Evolutionary conservation across 2,797 vertebrate genomes (phyloP), one percentile per base, ranked within the genome.

Genomic region (Zalophus californianus): DNA sequence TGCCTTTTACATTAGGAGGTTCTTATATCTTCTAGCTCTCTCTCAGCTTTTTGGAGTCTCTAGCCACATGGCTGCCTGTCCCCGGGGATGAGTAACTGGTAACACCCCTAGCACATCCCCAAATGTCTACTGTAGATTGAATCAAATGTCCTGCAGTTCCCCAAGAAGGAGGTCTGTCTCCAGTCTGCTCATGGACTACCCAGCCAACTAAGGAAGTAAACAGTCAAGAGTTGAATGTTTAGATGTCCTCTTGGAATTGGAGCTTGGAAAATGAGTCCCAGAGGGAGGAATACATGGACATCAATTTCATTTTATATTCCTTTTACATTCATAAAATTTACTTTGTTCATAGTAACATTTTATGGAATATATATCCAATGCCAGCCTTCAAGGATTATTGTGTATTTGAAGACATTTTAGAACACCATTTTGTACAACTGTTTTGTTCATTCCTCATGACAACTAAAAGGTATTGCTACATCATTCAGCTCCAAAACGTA

Each of bases 391-490:
- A 75, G 23, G n/a, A 44, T 44, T 79, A 64, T 32, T 87, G 35
- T 48, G n/a, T 23, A 60, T 73, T 38, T 73, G 7, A 86, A 96
- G 82, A 96, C 54, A 14, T 68, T 88, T 93, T 29, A 70, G 79
- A 96, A 66, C 0, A 38, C 29, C 68, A 54, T 86, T 83, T 79
- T 96, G 18, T 35, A 89, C 23, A 78, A 44, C 79, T 64, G 41
- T 44, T 44, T 44, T 44, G 44, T 9, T 44, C 44, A 44, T 44
- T 44, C 44, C 44, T 44, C 44, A 44, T 44, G 44, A 89, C 27
- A 78, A 44, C 79, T 64, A 50, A 50, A 90, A 75, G 62, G 86
- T 56, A 58, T 66, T 15, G n/a, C 18, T 48, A 0, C 5, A 23
- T 87, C 23, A 29, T 85, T 79, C 56, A 73, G 14, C n/a, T 70